Base-by-base conservation (phyloP, 2,113 vertebrate genomes). In the Brachyistius frenatus region DNA sequence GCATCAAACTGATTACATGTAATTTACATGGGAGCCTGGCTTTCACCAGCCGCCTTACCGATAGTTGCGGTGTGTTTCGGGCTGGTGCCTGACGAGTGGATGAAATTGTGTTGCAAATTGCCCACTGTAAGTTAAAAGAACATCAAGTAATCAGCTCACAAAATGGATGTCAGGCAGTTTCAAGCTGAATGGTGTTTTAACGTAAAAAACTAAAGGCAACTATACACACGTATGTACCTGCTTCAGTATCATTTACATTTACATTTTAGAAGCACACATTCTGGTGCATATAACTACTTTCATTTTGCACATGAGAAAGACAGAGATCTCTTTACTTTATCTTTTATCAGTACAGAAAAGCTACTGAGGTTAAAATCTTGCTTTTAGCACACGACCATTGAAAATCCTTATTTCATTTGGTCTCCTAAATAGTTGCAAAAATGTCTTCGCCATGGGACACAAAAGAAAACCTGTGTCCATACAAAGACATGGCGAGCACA, bases 51-150 rank as follows among this genome's bases (percentile, higher is more conserved):
- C 87, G 66, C 83, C 94, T 75, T 95, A 96, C 96, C 96, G 79
- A 97, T 94, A 1, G 96, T 96, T 63, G 95, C 92, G 0, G 95
- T 93, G 89, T 96, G 96, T 91, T 96, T 96, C 61, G 97, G 96
- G 70, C 96, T 97, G 93, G 93, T 93, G 78, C 94, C 92, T 73
- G 92, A 95, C 53, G 96, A 89, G 83, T 96, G 96, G 90, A 97
- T 96, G 84, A 96, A 96, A 91, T 96, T 96, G 92, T 97, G 96
- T 76, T 97, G 96, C 87, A 96, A 84, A 86, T 96, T 96, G 16
- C 94, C 95, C 93, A 97, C 96, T 97, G 95, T 37, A 91, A 93
- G 66, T 78, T 35, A 91, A 89, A 85, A 82, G 65, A 93, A 89
- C 84, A 94, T 57, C 90, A 80, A 74, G 52, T 67, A 80, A 92